Percentiles rank a stretch among this genome's conserved stretches.
Evolutionary conservation across 2,113 vertebrate species (phyloP).

Genomic region (Xenopus borealis): DNA sequence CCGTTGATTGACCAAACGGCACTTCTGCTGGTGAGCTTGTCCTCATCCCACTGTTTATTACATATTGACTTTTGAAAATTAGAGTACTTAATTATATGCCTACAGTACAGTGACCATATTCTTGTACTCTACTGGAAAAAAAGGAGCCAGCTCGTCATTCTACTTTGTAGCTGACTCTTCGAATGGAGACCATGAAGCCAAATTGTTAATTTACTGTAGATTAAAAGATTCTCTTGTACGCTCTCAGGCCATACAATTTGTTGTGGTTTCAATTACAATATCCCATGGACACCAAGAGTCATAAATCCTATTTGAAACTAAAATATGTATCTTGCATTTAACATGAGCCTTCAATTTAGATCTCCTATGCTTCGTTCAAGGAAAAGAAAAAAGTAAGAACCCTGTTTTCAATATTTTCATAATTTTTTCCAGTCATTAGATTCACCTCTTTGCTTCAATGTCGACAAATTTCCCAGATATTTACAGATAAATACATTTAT

Average conservation of each 20-base stretch:
- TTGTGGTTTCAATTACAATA: not conserved
- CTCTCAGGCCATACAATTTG: slow-evolving; percentile 5
- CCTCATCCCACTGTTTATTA: slow-evolving; percentile 22
- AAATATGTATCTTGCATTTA: not conserved
- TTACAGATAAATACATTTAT: too few species aligned
- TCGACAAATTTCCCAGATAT: too few species aligned
- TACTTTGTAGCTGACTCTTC: slow-evolving; percentile 29
- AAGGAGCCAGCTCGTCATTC: slow-evolving; percentile 10
- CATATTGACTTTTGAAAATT: slow-evolving; percentile 42
- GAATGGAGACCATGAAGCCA: slow-evolving; percentile 19
- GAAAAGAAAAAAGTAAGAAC: too few species aligned
- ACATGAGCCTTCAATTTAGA: not conserved
- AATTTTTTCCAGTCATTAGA: too few species aligned
- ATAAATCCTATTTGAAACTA: not conserved
- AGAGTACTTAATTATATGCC: slow-evolving; percentile 40
- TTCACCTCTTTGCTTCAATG: too few species aligned
- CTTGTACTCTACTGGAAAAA: slow-evolving; percentile 7
- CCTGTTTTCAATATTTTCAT: too few species aligned
- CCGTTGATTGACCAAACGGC: slow-evolving; percentile 7
- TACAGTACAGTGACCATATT: slow-evolving; percentile 3
- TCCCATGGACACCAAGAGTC: not conserved
- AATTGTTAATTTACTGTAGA: slow-evolving; percentile 16
- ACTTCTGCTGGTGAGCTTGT: slow-evolving; percentile 32
- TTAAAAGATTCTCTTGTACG: slow-evolving; percentile 9
- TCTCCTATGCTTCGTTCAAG: too few species aligned